Evolutionary conservation across 1,140 invertebrate species (phyloP).

Genomic region (Plectrocnemia conspersa): DNA sequence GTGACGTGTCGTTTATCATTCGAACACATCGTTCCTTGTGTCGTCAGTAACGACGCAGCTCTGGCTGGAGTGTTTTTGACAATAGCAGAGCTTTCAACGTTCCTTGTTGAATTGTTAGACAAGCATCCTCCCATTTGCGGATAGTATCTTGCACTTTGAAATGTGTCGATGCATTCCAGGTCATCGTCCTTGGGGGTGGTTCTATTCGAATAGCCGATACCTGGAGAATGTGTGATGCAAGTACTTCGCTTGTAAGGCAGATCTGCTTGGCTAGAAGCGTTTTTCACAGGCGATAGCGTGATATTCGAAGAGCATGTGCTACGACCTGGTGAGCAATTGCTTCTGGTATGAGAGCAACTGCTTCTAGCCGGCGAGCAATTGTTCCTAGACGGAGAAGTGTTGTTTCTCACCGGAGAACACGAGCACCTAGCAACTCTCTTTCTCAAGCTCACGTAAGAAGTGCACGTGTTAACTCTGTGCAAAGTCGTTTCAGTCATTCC

Average conservation of each 20-base stretch:
- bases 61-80: conserved; percentile 23
- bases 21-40: conserved; percentile 26
- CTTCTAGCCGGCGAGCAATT: conserved; percentile 12
- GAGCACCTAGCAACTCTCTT: conserved; percentile 24
- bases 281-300: conserved; percentile 3
- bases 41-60: conserved; percentile 26
- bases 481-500: conserved; percentile 52
- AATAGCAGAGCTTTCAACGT: not conserved
- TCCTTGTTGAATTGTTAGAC: too few species aligned
- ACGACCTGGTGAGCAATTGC: not conserved
- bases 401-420: conserved; percentile 23
- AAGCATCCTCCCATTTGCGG: conserved; percentile 1
- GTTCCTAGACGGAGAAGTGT: conserved; percentile 26
- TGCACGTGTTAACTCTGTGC: conserved; percentile 59
- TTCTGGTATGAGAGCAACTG: conserved; percentile 9
- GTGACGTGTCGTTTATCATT: conserved; percentile 25
- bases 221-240: conserved; percentile 9
- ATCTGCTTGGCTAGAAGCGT: conserved; percentile 2
- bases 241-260: conserved; percentile 1
- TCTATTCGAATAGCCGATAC: not conserved
- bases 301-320: conserved; percentile 5
- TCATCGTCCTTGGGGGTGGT: not conserved
- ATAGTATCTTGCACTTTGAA: conserved; percentile 13
- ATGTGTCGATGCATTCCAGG: conserved; percentile 6
- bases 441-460: conserved; percentile 53